Evolutionary conservation across 2,888 invertebrate genomes (phyloP).

Genomic region (Rhingia campestris): DNA sequence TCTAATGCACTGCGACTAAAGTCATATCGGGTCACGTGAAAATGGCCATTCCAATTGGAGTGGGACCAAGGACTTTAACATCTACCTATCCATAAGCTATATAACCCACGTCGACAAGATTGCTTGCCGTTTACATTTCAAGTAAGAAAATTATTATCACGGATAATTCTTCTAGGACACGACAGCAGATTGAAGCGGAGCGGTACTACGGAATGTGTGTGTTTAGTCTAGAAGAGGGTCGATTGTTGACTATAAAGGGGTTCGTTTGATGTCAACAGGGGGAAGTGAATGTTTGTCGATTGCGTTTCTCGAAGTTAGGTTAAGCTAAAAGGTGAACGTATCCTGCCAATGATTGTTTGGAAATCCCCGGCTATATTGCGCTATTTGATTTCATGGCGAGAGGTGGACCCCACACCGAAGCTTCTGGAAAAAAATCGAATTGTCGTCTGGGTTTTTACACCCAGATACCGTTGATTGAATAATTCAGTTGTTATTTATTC

Average conservation of each 20-base stretch:
- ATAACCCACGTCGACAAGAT: background rate
- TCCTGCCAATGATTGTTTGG: slow-evolving; percentile 19
- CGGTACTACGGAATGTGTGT: slow-evolving; percentile 20
- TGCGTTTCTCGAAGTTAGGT: slow-evolving; percentile 1
- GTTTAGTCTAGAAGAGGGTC: background rate
- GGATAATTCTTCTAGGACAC: slow-evolving; percentile 50
- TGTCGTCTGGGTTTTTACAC: background rate
- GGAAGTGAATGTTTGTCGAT: background rate
- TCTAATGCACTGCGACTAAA: slow-evolving; percentile 12
- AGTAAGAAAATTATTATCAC: slow-evolving; percentile 44
- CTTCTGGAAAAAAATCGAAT: background rate
- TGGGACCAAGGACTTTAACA: background rate
- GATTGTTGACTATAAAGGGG: slow-evolving; percentile 9
- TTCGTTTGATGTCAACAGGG: slow-evolving; percentile 4
- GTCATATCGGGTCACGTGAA: slow-evolving; percentile 36
- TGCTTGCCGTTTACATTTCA: slow-evolving; percentile 30
- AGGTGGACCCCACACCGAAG: background rate
- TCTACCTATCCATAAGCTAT: background rate
- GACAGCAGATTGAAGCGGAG: slow-evolving; percentile 42
- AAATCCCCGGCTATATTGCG: slow-evolving; percentile 10
- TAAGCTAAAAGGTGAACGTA: slow-evolving; percentile 20
- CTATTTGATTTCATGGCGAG: slow-evolving; percentile 7
- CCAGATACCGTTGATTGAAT: background rate
- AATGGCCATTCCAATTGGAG: slow-evolving; percentile 17
- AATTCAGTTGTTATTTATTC: too few species aligned